Evolutionary conservation across 2,888 invertebrate species (phyloP), one percentile per base, ranked within the genome.

Genomic region (Himalopsyche anomala): DNA sequence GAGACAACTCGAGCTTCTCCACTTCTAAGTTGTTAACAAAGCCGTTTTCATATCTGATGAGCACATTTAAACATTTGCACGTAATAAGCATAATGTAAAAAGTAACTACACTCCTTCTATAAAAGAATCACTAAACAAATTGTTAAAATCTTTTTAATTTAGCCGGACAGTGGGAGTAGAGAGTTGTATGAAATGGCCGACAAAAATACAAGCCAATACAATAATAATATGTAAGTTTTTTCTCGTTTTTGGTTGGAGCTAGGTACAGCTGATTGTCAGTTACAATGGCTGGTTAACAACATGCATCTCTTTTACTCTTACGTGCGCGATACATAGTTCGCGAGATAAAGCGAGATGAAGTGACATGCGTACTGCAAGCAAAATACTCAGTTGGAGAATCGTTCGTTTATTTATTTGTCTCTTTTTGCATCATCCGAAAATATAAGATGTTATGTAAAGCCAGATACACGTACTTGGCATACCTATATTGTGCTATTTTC

Each of bases 21-120:
- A 93, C 90, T 90, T 93, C 94, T 90, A 94, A 91, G 91, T 93
- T 92, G 90, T 93, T 93, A 90, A 95, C 93, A 90, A 92, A 91
- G 89, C 92, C 90, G 91, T 93, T 93, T 90, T 94, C 94, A 90
- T 94, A 92, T 91, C 94, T 94, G 89, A 96, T 93, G 89, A 93
- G 92, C 90, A 96, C 94, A 92, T 97, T 97, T 90, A 96, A 92
- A 92, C 97, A 97, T 93, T 96, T 95, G 92, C 97, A 97, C 90
- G 95, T 94, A 91, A 87, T 85, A 81, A 87, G 80, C 87, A 87
- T 87, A 85, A 56, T 85, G 87, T 85, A 79, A 83, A 80, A 83
- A 83, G 62, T 87, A 45, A 87, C 82, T 83, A 51, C 80, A 87
- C 87, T 85, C 62, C 83, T 82, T 79, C 51, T 81, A 82, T 84